Percentiles rank a stretch among this genome's conserved stretches.
These are phyloP conservation scores for Stichopus chloronotus DNA, from an alignment of 35 echinoderm and acorn worm species.

Conservation along the genomic window DNA sequence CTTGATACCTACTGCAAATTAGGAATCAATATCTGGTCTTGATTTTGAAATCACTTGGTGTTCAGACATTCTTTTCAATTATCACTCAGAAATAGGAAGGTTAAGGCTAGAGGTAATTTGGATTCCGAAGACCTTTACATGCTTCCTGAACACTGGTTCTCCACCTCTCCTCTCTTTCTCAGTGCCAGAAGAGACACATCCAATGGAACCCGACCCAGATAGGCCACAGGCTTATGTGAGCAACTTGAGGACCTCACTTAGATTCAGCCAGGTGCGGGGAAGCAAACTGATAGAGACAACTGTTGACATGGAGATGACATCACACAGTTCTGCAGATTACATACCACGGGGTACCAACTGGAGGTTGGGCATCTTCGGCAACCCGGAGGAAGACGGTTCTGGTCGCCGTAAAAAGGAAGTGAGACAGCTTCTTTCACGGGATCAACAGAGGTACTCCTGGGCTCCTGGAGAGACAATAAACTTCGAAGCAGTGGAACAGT, in stretches of 20 bases:
- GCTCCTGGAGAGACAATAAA: not conserved
- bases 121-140: too few relatives aligned
- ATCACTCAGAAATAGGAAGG: too few relatives aligned
- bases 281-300: not conserved
- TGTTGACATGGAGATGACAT: not conserved
- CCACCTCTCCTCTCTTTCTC: too few relatives aligned
- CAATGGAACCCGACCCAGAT: not conserved
- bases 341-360: slow-evolving; percentile 9
- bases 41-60: too few relatives aligned
- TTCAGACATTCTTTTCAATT: too few relatives aligned
- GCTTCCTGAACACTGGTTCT: too few relatives aligned
- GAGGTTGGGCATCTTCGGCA: slow-evolving; percentile 46
- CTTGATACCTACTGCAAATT: too few relatives aligned
- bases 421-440: not conserved
- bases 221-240: not conserved
- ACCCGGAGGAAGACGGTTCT: not conserved
- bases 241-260: not conserved
- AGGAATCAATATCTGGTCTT: too few relatives aligned
- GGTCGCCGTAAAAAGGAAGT: slow-evolving; percentile 31
- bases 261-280: not conserved
- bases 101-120: too few relatives aligned
- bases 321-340: not conserved
- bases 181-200: too few relatives aligned
- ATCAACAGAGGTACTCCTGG: not conserved
- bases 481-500: not conserved